Evolutionary conservation across 2,797 vertebrate species (phyloP).

Genomic region (Knipowitschia caucasica): DNA sequence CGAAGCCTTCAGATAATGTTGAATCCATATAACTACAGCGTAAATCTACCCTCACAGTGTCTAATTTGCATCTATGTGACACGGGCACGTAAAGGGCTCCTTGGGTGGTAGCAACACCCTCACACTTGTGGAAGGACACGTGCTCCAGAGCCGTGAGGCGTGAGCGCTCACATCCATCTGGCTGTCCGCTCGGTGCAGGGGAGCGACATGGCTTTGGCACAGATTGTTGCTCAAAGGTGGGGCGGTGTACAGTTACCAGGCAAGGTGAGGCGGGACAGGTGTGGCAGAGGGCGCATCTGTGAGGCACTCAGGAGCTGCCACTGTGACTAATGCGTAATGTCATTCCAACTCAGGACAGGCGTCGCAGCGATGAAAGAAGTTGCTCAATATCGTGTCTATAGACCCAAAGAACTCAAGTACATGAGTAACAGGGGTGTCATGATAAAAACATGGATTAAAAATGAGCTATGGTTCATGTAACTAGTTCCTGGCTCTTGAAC

Average conservation of each 20-base stretch:
- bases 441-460: too few species aligned
- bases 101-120: constrained; percentile 53
- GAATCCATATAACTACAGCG: neutral
- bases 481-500: too few species aligned
- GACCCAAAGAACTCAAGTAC: too few species aligned
- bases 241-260: constrained; percentile 22
- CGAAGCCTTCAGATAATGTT: neutral
- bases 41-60: too few species aligned
- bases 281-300: constrained; percentile 43
- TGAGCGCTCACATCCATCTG: constrained; percentile 57
- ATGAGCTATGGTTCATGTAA: too few species aligned
- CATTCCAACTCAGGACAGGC: constrained; percentile 12
- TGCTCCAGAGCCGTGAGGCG: constrained; percentile 31
- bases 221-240: constrained; percentile 28
- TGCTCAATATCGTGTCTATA: too few species aligned
- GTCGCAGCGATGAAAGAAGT: constrained; percentile 8
- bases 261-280: constrained; percentile 39
- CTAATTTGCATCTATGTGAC: too few species aligned
- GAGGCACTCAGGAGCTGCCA: constrained; percentile 18
- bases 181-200: constrained; percentile 29
- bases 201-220: constrained; percentile 16
- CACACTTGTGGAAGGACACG: constrained; percentile 58
- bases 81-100: too few species aligned
- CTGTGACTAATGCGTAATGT: constrained; percentile 28
- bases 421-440: too few species aligned